Conservation (phyloP, 2,113 vertebrate species). For the Gallinago undulata region DNA sequence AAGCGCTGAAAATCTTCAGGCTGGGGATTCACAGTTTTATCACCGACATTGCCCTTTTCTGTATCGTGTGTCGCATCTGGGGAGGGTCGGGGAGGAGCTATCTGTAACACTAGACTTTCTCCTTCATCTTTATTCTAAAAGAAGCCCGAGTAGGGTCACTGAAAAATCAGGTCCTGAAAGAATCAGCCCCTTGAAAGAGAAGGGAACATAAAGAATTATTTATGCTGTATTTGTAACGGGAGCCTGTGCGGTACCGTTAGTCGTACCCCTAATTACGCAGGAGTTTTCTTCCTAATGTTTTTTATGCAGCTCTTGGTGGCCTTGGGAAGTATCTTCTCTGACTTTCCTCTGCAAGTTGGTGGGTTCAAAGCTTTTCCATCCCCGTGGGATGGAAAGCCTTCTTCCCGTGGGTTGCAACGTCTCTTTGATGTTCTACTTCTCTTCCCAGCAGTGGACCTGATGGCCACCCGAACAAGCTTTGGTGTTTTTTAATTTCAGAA, state of each 20-base stretch:
- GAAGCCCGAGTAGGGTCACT: background rate
- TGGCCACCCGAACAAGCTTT: background rate
- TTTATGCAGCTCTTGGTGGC: background rate
- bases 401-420: accelerated
- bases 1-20: background rate
- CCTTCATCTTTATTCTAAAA: background rate
- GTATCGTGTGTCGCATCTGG: accelerated
- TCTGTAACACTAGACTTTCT: background rate
- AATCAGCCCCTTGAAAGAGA: background rate
- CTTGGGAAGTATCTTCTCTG: background rate
- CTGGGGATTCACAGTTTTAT: background rate
- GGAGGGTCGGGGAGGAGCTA: background rate
- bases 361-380: background rate
- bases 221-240: background rate
- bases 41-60: background rate
- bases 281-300: background rate
- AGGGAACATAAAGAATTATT: background rate
- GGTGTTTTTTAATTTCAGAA: background rate
- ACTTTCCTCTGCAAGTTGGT: background rate
- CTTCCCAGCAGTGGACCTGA: background rate
- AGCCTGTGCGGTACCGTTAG: accelerated
- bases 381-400: background rate
- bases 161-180: background rate
- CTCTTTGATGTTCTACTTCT: background rate
- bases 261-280: accelerated